These are phyloP conservation scores for Pantherophis guttatus DNA, from an alignment of 2,113 vertebrate genomes.

Conservation along the genomic window DNA sequence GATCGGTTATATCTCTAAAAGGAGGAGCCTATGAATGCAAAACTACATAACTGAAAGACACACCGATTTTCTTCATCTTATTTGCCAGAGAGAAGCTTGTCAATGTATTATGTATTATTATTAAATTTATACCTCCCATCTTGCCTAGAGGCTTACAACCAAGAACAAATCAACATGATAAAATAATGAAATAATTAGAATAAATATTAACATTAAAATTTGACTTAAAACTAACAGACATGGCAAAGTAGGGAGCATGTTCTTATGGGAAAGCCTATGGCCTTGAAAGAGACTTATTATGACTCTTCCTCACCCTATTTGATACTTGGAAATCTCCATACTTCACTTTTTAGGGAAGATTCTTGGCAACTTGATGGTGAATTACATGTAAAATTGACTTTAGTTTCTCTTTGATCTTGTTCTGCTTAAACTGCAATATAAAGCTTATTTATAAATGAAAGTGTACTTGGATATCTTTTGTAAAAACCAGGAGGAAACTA, in stretches of 20 bases:
- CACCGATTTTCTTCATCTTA: neutral
- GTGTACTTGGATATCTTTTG: neutral
- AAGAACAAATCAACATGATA: neutral
- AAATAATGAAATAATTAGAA: neutral
- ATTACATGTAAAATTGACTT: neutral
- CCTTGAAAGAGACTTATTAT: neutral
- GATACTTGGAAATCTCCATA: neutral
- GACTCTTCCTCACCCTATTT: neutral
- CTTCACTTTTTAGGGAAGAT: neutral
- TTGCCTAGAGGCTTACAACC: neutral
- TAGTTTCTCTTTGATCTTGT: neutral
- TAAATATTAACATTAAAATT: neutral
- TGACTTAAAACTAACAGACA: neutral
- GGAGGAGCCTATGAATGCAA: rapidly evolving
- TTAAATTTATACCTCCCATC: neutral
- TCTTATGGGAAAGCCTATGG: neutral
- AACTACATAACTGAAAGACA: neutral
- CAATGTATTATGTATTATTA: neutral
- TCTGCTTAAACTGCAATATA: neutral
- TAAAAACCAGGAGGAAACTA: neutral
- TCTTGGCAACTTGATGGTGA: neutral
- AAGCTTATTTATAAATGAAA: neutral
- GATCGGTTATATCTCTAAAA: neutral
- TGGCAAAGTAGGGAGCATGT: neutral
- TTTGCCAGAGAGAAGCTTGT: neutral